phyloP scores from a whole-genome alignment of 35 echinoderm and acorn worm species.

The Heliocidaris erythrogramma region DNA sequence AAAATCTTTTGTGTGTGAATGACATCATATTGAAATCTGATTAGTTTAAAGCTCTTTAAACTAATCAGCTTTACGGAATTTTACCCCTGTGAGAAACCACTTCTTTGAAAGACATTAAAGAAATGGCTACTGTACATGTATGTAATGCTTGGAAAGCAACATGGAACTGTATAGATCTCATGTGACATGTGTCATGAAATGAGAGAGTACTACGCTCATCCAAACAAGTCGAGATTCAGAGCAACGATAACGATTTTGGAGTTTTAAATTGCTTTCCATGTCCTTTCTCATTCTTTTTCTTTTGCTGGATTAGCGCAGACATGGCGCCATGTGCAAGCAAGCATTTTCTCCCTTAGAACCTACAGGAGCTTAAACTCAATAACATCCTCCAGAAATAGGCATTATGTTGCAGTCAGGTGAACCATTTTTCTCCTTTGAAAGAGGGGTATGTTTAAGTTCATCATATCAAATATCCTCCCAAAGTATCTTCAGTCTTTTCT shows the following conservation, averaged over 20 bases:
- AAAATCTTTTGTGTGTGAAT: too few relatives aligned
- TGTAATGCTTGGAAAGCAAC: not conserved
- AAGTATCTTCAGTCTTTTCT: not conserved
- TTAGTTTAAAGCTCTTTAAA: too few relatives aligned
- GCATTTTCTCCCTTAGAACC: not conserved
- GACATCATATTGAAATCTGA: too few relatives aligned
- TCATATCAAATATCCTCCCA: not conserved
- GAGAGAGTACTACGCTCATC: not conserved
- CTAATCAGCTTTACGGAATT: too few relatives aligned
- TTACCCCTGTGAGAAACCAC: too few relatives aligned
- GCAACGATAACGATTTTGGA: not conserved
- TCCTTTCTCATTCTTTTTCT: not conserved
- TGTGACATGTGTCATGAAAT: not conserved
- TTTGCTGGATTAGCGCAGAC: not conserved
- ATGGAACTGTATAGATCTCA: not conserved
- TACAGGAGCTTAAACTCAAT: not conserved
- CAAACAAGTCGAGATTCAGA: not conserved
- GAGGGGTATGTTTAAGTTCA: not conserved
- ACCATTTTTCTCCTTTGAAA: not conserved
- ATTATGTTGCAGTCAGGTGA: not conserved
- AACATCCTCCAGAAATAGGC: not conserved
- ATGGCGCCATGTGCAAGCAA: not conserved
- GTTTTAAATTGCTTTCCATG: not conserved
- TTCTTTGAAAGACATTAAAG: too few relatives aligned
- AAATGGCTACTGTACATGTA: too few relatives aligned